Evolutionary conservation across 2,888 invertebrate genomes (phyloP).

Genomic region (Melieria crassipennis): DNA sequence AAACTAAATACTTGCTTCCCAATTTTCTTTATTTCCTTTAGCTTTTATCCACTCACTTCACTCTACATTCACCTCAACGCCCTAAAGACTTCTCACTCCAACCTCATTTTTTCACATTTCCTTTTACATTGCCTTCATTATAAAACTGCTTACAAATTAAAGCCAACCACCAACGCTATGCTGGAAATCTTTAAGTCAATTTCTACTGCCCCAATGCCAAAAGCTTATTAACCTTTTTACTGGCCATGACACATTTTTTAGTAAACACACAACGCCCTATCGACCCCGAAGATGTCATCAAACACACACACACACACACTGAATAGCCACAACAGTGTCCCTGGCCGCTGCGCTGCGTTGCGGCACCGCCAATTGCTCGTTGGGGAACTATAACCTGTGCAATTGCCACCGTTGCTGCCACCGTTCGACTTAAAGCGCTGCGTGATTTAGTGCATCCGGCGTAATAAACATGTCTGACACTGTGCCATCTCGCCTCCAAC

Average conservation of each 20-base stretch:
- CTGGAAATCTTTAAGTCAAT: too few species aligned
- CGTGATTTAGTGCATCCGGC: slow-evolving; percentile 13
- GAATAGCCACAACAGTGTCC: background rate
- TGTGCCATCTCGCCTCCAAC: slow-evolving; percentile 3
- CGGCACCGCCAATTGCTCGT: background rate
- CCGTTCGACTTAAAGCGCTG: background rate
- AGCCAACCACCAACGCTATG: too few species aligned
- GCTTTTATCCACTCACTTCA: too few species aligned
- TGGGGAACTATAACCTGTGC: slow-evolving; percentile 6
- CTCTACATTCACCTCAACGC: too few species aligned
- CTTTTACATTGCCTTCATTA: too few species aligned
- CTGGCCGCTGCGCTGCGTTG: background rate
- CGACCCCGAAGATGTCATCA: background rate
- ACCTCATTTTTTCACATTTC: too few species aligned
- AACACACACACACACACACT: background rate
- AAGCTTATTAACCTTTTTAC: slow-evolving; percentile 11
- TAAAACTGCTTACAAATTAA: too few species aligned
- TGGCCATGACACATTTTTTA: slow-evolving; percentile 20
- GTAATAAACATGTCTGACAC: slow-evolving; percentile 1
- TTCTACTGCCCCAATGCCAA: too few species aligned
- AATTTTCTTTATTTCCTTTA: too few species aligned
- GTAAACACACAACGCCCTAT: background rate
- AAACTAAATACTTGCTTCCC: too few species aligned
- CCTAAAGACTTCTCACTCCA: too few species aligned
- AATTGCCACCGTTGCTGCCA: background rate